A percentile compares a stretch with the other conserved stretches of the same genome.
Conservation (phyloP, 2,888 invertebrate genomes). For the Agrenia bidenticulata region DNA sequence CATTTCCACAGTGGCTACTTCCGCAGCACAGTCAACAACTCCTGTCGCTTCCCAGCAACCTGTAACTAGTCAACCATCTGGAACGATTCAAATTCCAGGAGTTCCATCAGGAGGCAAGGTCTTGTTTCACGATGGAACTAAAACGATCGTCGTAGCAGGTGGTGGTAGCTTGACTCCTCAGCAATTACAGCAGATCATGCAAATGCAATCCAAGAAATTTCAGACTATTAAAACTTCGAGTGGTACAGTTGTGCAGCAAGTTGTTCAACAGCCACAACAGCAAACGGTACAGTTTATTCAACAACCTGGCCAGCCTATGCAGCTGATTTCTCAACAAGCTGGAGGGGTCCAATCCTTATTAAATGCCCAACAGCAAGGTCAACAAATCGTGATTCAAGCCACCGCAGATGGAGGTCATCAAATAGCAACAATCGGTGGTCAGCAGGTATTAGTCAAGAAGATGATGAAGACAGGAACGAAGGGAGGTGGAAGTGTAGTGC, state of each 20-base stretch:
- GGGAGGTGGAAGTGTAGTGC: slow-evolving; percentile 13
- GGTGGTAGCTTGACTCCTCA: background rate
- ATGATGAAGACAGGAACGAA: slow-evolving; percentile 25
- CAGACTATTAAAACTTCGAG: slow-evolving; percentile 22
- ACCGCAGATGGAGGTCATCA: slow-evolving; percentile 15
- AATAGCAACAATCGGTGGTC: slow-evolving; percentile 33
- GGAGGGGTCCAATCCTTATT: background rate
- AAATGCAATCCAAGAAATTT: slow-evolving; percentile 13
- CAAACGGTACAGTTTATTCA: slow-evolving; percentile 18
- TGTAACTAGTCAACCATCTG: slow-evolving; percentile 13
- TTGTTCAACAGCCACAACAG: slow-evolving; percentile 21
- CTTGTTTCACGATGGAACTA: slow-evolving; percentile 30
- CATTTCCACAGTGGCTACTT: background rate
- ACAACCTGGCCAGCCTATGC: slow-evolving; percentile 5
- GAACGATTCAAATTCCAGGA: background rate
- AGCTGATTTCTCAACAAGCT: background rate
- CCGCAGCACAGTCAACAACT: slow-evolving; percentile 22
- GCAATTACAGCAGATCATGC: slow-evolving; percentile 17
- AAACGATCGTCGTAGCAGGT: slow-evolving; percentile 23
- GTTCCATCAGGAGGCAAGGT: slow-evolving; percentile 16
- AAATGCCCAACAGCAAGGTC: slow-evolving; percentile 13
- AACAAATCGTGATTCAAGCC: slow-evolving; percentile 6
- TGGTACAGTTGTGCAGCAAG: background rate
- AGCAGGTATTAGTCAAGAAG: slow-evolving; percentile 40
- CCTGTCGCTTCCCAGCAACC: slow-evolving; percentile 5